Evolutionary conservation across 1,140 invertebrate species (phyloP), one percentile per base, ranked within the genome.

Genomic region (Scaptomyza pallida): DNA sequence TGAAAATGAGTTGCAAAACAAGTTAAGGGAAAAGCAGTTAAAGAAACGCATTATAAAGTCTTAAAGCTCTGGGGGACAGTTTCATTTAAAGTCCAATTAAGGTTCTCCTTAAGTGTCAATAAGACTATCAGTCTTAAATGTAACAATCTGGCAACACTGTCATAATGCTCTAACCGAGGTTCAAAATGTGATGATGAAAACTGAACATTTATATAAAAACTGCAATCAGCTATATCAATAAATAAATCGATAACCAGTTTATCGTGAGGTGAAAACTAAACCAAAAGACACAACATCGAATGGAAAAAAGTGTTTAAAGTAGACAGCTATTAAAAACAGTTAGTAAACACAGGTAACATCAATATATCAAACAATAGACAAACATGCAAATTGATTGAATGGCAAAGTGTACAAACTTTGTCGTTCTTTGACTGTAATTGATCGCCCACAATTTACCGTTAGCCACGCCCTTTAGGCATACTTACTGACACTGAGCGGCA

Each of bases 401-500:
- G n/a, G 33, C 21, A 23, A n/a, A 2, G 2, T n/a, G n/a, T 41
- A 60, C 40, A 47, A 44, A 62, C 37, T 19, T 63, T 26, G 13
- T 67, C 37, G 41, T 67, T 45, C 21, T 37, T 47, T 47, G 5
- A 44, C 8, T 47, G 45, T 44, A 45, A 19, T 50, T 51, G 50
- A 21, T 8, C 51, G 35, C 16, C 41, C 48, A 17, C 33, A n/a
- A 17, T 23, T n/a, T n/a, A n/a, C n/a, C n/a, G n/a, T n/a, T 10
- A 8, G 19, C 45, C 50, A 48, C 35, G 40, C 55, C 26, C 44
- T 21, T n/a, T 23, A 26, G 6, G 67, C 61, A 89, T 91, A 91
- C 89, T 91, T 91, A 91, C 89, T 91, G 61, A 91, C 83, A 71
- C 83, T 90, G 61, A 91, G 75, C 62, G 89, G 89, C 83, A 91